Evolutionary conservation across 2,888 invertebrate genomes (phyloP).

Genomic region (Polyploca ridens): DNA sequence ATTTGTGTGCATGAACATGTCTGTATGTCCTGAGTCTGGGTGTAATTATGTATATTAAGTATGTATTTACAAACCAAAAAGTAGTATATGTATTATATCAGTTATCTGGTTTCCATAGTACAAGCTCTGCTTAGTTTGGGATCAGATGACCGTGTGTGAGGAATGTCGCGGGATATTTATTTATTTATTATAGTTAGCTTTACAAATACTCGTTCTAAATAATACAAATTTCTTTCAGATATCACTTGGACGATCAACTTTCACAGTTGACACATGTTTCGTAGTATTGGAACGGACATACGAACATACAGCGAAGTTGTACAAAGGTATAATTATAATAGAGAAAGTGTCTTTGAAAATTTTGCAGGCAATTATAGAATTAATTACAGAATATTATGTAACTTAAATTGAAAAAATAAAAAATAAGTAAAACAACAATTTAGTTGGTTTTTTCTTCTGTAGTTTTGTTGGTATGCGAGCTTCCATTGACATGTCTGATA

Average conservation of each 20-base stretch:
- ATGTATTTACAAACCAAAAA: too few species aligned
- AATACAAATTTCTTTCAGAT: background rate
- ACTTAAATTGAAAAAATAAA: slow-evolving; percentile 54
- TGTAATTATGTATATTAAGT: too few species aligned
- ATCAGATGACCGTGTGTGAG: too few species aligned
- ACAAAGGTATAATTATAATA: slow-evolving; percentile 19
- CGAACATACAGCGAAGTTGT: slow-evolving; percentile 16
- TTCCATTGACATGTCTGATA: background rate
- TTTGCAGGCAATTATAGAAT: slow-evolving; percentile 61
- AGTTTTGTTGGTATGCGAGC: background rate
- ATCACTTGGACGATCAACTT: background rate
- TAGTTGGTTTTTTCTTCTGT: slow-evolving; percentile 15
- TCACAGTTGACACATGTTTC: background rate
- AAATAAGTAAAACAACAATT: slow-evolving; percentile 69
- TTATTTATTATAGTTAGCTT: too few species aligned
- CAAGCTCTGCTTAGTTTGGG: too few species aligned
- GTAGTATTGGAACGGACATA: slow-evolving; percentile 7
- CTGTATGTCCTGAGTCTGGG: too few species aligned
- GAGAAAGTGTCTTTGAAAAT: slow-evolving; percentile 63
- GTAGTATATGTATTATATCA: too few species aligned
- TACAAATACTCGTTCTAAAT: background rate
- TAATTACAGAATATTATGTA: slow-evolving; percentile 21
- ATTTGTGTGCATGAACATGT: too few species aligned
- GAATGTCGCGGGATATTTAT: too few species aligned
- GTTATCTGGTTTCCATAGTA: too few species aligned